Base-by-base conservation (phyloP, 2,797 vertebrate species). In the Coilia nasus region DNA sequence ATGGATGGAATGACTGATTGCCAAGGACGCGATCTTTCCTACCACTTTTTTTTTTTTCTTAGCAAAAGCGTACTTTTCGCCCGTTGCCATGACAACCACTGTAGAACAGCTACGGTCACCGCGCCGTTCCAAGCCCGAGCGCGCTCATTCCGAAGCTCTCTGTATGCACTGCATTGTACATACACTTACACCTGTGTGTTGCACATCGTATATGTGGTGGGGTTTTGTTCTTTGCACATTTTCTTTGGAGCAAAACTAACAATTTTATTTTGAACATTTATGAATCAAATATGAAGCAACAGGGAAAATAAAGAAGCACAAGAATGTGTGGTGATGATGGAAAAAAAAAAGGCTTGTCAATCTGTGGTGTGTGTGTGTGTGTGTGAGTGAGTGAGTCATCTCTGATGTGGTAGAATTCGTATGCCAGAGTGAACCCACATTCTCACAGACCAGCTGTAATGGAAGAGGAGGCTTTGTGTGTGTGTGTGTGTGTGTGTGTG, bases 241-340 rank as follows among this genome's bases (percentile, higher is more conserved):
- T 35, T 41, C 17, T 28, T 41, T 75, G 31, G 31, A 75, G 31
- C 67, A 75, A 75, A 75, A 41, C 17, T 19, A 75, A 75, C 28
- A 19, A 23, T 35, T 47, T 47, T 4, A 47, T 41, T 67, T 75
- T 75, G 67, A 14, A 75, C 67, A 75, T 75, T 75, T 75, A 75
- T 41, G 67, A 75, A 41, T 75, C 31, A 31, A 83, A 31, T 75
- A 75, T 75, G 67, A 75, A 28, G 31, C 31, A 75, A 75, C 67
- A 75, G 31, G 67, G 67, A 19, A 41, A 19, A 75, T 71, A 71
- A 71, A 71, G 64, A 71, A 71, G 28, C 64, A 71, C 64, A 75
- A 75, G 67, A 75, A 21, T 41, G 31, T 75, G 67, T 15, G 64
- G 28, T 75, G 31, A 82, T 78, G 64, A 81, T 25, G 64, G 64